phyloP scores from a whole-genome alignment of 2,113 vertebrate genomes.

The Bubo blakistoni region DNA sequence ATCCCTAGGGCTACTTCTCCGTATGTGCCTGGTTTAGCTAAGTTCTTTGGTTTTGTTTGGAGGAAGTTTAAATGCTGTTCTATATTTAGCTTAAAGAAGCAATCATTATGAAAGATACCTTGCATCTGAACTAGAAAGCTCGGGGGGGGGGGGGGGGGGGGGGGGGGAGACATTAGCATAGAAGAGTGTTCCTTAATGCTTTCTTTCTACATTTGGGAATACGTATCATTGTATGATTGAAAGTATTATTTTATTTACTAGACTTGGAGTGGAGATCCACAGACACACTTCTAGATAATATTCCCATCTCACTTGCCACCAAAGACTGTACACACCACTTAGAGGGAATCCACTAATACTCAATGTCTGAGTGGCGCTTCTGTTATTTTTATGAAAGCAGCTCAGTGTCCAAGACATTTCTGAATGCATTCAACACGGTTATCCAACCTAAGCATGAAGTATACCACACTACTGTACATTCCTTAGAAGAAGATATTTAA shows the following conservation, averaged over 20 bases:
- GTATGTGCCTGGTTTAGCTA: not conserved
- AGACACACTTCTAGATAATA: not conserved
- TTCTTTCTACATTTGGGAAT: not conserved
- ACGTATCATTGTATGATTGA: accelerated
- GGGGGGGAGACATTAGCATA: not conserved
- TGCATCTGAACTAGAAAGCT: not conserved
- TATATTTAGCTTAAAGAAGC: not conserved
- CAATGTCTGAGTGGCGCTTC: not conserved
- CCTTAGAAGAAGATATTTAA: not conserved
- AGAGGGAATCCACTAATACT: not conserved
- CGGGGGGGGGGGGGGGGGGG: too few relatives aligned
- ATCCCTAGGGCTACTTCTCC: not conserved
- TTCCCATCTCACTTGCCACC: not conserved
- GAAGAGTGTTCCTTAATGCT: not conserved
- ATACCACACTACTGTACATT: not conserved
- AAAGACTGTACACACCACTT: not conserved
- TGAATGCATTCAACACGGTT: not conserved
- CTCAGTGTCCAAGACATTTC: not conserved
- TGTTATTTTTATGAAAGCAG: not conserved
- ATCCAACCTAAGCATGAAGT: not conserved
- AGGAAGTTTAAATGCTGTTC: not conserved
- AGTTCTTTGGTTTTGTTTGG: not conserved
- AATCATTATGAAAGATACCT: not conserved
- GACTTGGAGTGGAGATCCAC: not conserved
- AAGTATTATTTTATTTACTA: not conserved